Evolutionary conservation across 2,797 vertebrate genomes (phyloP), one percentile per base, ranked within the genome.

Genomic region (Clarias laeviceps): DNA sequence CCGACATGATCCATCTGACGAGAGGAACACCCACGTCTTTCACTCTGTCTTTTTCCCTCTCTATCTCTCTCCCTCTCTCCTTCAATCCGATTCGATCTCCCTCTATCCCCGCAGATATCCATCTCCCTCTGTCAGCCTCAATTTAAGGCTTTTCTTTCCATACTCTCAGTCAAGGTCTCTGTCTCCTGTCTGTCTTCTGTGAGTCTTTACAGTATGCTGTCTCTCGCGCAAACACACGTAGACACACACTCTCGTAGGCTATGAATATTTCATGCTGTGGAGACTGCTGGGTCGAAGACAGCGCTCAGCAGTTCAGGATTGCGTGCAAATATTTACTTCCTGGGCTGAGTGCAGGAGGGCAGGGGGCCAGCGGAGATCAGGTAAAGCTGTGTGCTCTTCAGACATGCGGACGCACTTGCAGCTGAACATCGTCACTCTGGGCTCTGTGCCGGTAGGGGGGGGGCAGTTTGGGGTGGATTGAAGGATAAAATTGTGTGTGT

Each of bases 181-280:
- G 83, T 84, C 79, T 88, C 83, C 82, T 83, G 65, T 86, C 72
- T 87, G 59, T 80, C 86, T 87, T 81, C 18, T 74, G 45, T 18
- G 29, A 80, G 76, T 80, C 76, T 84, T 87, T 87, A 87, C 85
- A 74, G 82, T 83, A 80, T 59, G 18, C 37, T 18, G 68, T 83
- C 80, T 69, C 76, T 86, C 80, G 74, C 37, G 84, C 88, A 84
- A 80, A 88, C 86, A 84, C 82, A 77, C 87, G 70, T 79, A 84
- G 89, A 84, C 85, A 87, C 84, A 74, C 73, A 54, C 82, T 79
- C 76, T 90, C 88, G 18, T 78, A 87, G 85, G 70, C 82, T 77
- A 91, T 99, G 96, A 97, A 99, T 99, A 97, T 98, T 98, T 98
- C 92, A 99, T 98, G 96, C 91, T 86, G 94, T 94, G 94, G 92